Conservation (phyloP, 2,113 vertebrate genomes). For the Meles meles region DNA sequence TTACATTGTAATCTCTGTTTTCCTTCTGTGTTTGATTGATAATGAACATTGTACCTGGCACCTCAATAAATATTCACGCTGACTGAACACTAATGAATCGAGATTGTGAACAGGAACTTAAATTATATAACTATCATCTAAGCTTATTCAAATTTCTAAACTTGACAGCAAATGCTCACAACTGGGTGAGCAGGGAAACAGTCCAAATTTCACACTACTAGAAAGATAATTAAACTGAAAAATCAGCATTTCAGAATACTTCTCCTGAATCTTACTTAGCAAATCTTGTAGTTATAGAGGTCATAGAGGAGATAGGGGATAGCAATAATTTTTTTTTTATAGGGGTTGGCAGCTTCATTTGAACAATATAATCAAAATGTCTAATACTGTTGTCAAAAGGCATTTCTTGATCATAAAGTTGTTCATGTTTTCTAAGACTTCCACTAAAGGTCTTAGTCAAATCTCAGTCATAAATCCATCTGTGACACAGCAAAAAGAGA, state of each 20-base stretch:
- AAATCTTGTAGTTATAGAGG: neutral
- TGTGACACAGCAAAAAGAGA: neutral
- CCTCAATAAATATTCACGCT: conserved; percentile 58
- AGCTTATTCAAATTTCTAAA: conserved; percentile 54
- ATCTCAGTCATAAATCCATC: neutral
- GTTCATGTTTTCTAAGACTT: neutral
- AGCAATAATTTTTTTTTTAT: neutral
- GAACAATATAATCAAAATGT: neutral
- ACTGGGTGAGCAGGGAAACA: neutral
- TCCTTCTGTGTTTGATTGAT: conserved; percentile 57
- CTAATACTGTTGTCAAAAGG: neutral
- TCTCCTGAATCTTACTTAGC: neutral
- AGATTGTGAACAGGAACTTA: conserved; percentile 60
- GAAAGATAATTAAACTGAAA: conserved; percentile 44
- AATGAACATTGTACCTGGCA: conserved; percentile 46
- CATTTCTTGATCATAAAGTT: neutral
- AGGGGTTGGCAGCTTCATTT: neutral
- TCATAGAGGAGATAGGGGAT: neutral
- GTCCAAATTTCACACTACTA: neutral
- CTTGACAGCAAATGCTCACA: conserved; percentile 45
- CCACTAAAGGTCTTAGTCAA: neutral
- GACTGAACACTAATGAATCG: conserved; percentile 60
- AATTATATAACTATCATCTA: conserved; percentile 54
- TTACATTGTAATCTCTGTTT: conserved; percentile 32
- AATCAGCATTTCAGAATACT: neutral